These are phyloP conservation scores for Percopsis transmontana DNA, from an alignment of 2,113 vertebrate genomes.

Conservation along the genomic window DNA sequence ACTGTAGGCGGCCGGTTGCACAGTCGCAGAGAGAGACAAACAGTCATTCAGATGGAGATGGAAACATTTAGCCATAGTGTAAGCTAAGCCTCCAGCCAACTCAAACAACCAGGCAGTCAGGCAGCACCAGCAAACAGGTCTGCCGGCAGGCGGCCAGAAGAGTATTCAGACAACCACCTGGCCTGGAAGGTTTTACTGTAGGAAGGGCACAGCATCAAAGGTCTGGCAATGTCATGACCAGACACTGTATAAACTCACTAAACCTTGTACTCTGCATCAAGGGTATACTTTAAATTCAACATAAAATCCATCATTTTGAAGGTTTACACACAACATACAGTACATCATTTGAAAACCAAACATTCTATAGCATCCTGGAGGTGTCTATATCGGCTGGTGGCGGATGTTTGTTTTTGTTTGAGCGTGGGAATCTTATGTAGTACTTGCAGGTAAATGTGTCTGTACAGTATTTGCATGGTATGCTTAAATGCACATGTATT, in stretches of 20 bases:
- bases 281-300: background rate
- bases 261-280: conserved; percentile 3
- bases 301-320: background rate
- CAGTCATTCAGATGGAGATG: conserved; percentile 11
- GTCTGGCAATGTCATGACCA: conserved; percentile 1
- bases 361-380: background rate
- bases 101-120: conserved; percentile 3
- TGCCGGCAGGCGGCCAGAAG: background rate
- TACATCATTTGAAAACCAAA: background rate
- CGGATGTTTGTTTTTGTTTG: background rate
- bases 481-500: background rate
- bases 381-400: background rate
- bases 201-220: conserved; percentile 26
- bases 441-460: background rate
- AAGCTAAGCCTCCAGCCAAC: too few species aligned
- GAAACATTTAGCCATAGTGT: background rate
- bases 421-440: background rate
- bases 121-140: background rate
- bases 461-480: too few species aligned
- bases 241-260: background rate
- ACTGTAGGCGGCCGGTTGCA: background rate
- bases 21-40: background rate
- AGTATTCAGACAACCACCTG: background rate
- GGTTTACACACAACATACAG: background rate
- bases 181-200: background rate